A percentile compares a stretch with the other conserved stretches of the same genome.
These are phyloP conservation scores for Hestina assimilis DNA, from an alignment of 1,140 invertebrate species.

Conservation along the genomic window DNA sequence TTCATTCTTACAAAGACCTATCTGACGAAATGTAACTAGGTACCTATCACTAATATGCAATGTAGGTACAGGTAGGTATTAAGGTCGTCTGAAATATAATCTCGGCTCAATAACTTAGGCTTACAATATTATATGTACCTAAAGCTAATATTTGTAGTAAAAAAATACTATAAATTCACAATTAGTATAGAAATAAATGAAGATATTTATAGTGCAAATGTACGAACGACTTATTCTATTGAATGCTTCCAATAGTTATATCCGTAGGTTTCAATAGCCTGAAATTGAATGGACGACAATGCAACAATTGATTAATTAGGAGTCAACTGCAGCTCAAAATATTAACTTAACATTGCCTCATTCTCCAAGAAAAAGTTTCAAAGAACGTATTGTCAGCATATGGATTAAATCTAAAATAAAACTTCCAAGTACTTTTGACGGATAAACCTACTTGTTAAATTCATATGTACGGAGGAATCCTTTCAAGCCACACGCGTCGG, in stretches of 20 bases:
- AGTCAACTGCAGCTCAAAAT: background rate
- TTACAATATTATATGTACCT: too few relatives aligned
- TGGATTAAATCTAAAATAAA: background rate
- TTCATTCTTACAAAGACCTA: too few relatives aligned
- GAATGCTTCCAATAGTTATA: background rate
- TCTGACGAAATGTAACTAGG: too few relatives aligned
- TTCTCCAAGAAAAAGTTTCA: too few relatives aligned
- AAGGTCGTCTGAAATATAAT: background rate
- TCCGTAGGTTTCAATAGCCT: background rate
- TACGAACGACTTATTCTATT: background rate
- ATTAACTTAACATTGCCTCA: too few relatives aligned
- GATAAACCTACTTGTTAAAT: constrained; percentile 26
- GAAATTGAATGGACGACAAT: constrained; percentile 6
- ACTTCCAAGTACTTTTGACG: background rate
- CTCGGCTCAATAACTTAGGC: too few relatives aligned
- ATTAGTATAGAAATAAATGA: too few relatives aligned
- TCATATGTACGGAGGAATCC: constrained; percentile 39
- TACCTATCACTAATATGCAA: background rate
- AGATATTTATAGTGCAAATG: too few relatives aligned
- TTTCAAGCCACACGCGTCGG: constrained; percentile 42
- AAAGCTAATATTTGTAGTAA: too few relatives aligned
- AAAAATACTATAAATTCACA: too few relatives aligned
- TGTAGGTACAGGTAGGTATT: background rate
- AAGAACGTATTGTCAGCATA: too few relatives aligned
- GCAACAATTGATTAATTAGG: constrained; percentile 5